Conservation (phyloP, 2,888 invertebrate genomes). For the Eupelmus urozonus region DNA sequence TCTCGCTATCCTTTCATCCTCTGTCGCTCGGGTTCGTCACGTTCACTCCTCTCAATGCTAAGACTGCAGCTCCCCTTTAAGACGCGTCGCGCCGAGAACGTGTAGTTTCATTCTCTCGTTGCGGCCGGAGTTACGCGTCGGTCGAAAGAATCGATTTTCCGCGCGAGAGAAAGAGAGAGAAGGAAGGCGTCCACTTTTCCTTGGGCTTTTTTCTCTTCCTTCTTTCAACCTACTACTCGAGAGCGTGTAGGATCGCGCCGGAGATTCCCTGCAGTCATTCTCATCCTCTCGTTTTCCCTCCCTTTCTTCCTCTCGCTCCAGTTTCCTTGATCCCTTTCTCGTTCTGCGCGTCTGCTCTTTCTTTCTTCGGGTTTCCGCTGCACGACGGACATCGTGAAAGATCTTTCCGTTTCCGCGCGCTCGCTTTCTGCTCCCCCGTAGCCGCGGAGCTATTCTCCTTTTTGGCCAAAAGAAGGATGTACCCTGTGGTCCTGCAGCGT, state of each 20-base stretch:
- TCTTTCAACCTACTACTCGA: slow-evolving; percentile 1
- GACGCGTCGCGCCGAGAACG: too few species aligned
- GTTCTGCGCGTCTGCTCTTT: not conserved
- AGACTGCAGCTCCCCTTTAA: too few species aligned
- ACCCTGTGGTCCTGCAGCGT: too few species aligned
- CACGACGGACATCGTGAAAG: slow-evolving; percentile 42
- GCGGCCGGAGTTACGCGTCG: not conserved
- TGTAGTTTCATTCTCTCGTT: not conserved
- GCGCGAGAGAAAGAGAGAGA: slow-evolving; percentile 28
- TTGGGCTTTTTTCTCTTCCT: not conserved
- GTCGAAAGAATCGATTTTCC: slow-evolving; percentile 9
- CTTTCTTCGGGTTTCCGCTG: not conserved
- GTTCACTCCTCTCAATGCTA: too few species aligned
- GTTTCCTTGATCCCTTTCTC: not conserved
- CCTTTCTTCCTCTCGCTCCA: slow-evolving; percentile 2
- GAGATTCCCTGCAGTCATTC: slow-evolving; percentile 16
- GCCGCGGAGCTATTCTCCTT: too few species aligned
- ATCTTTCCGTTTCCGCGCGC: slow-evolving; percentile 38
- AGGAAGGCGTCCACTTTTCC: not conserved
- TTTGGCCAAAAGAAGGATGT: too few species aligned
- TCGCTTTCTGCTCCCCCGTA: too few species aligned
- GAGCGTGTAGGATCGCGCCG: not conserved
- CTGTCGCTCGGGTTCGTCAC: too few species aligned
- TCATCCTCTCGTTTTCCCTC: not conserved
- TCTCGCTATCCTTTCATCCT: too few species aligned